These are phyloP conservation scores for Myocastor coypus DNA, from an alignment of 2,113 vertebrate genomes.

Conservation along the genomic window DNA sequence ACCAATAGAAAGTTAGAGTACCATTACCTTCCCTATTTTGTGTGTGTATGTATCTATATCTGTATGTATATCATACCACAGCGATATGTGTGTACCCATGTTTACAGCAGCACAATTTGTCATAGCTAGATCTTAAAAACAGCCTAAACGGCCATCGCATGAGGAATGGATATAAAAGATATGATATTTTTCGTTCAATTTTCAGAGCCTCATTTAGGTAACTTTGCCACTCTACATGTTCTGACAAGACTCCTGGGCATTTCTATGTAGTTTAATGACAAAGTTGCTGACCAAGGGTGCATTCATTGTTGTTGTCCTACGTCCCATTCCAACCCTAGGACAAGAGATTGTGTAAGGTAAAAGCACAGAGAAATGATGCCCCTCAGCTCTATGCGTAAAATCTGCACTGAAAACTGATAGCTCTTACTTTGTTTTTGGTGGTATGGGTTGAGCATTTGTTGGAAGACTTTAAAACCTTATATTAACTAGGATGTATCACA, in stretches of 20 bases:
- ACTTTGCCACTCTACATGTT: background rate
- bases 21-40: too few relatives aligned
- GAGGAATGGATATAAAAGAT: too few relatives aligned
- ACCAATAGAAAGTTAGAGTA: too few relatives aligned
- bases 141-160: too few relatives aligned
- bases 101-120: too few relatives aligned
- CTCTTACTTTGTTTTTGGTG: background rate
- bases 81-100: too few relatives aligned
- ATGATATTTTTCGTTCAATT: background rate
- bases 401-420: background rate
- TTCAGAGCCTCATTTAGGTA: background rate
- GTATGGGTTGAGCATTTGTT: background rate
- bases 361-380: background rate
- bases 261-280: background rate
- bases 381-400: background rate
- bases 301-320: background rate
- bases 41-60: too few relatives aligned
- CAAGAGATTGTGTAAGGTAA: background rate
- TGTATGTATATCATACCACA: too few relatives aligned
- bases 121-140: too few relatives aligned
- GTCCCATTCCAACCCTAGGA: accelerated
- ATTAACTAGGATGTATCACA: background rate
- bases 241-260: background rate
- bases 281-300: background rate
- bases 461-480: background rate